phyloP scores from a whole-genome alignment of 2,113 vertebrate genomes.

The Anarrhichthys ocellatus region DNA sequence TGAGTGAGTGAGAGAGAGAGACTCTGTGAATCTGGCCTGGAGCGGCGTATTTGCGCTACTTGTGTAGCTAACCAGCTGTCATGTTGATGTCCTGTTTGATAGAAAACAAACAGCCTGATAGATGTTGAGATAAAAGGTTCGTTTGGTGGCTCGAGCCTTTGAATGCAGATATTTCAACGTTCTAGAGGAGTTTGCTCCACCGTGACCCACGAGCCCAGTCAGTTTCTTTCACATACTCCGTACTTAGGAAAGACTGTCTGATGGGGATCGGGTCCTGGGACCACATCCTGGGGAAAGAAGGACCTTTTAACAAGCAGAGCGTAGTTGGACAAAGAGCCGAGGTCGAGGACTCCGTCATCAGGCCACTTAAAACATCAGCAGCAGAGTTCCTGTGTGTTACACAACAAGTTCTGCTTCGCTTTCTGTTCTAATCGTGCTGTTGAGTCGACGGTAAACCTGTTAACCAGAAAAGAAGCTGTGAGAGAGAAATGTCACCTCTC shows the following conservation, averaged over 20 bases:
- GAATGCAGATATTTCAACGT: background rate
- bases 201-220: conserved; percentile 6
- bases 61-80: conserved; percentile 38
- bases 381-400: conserved; percentile 10
- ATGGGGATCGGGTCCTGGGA: background rate
- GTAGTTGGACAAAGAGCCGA: conserved; percentile 3
- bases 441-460: conserved; percentile 7
- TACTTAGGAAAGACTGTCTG: background rate
- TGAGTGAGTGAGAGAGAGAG: background rate
- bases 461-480: conserved; percentile 9
- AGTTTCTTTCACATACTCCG: conserved; percentile 1
- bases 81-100: conserved; percentile 17
- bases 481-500: conserved; percentile 22
- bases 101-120: background rate
- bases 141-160: background rate
- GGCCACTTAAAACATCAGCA: conserved; percentile 23
- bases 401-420: conserved; percentile 28
- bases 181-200: background rate
- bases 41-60: conserved; percentile 25
- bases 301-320: background rate
- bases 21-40: conserved; percentile 16
- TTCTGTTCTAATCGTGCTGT: conserved; percentile 27
- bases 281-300: background rate
- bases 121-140: conserved; percentile 19
- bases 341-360: background rate